Evolutionary conservation across 2,113 vertebrate genomes (phyloP).

Genomic region (Petrocephalus zakoni): DNA sequence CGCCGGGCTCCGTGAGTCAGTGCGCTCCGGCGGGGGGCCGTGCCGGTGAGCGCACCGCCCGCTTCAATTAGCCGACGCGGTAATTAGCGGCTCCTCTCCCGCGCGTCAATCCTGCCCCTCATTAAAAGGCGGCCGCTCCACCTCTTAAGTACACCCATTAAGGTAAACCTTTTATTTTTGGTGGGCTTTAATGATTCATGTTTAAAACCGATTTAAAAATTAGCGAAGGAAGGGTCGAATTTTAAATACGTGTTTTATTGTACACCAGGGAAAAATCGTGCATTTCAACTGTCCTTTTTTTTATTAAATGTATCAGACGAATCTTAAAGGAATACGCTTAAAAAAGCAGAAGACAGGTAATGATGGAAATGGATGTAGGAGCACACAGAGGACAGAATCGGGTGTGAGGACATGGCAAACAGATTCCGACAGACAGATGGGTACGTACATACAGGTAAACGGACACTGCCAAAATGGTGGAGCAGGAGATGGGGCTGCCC

Average conservation of each 20-base stretch:
- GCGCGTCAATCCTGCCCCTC: not conserved
- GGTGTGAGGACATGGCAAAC: not conserved
- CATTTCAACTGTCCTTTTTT: not conserved
- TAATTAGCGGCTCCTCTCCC: slow-evolving; percentile 14
- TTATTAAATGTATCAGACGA: not conserved
- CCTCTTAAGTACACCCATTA: not conserved
- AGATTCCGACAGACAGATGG: not conserved
- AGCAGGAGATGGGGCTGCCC: not conserved
- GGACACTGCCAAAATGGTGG: not conserved
- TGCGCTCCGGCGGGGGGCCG: not conserved
- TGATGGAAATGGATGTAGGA: no score
- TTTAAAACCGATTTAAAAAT: not conserved
- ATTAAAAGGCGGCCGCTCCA: not conserved
- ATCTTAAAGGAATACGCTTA: not conserved
- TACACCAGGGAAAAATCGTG: not conserved
- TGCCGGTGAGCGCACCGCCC: not conserved
- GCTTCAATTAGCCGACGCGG: slow-evolving; percentile 21
- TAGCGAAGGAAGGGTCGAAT: not conserved
- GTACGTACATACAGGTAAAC: not conserved
- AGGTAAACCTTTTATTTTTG: not conserved
- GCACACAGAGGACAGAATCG: not conserved
- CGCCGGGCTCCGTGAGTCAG: not conserved
- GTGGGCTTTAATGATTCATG: slow-evolving; percentile 2
- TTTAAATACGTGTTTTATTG: not conserved
- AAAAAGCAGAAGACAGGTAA: not conserved